A percentile compares a stretch with the other conserved stretches of the same genome.
Conservation (phyloP, 1,140 invertebrate genomes). For the Diachasma alloeum region DNA sequence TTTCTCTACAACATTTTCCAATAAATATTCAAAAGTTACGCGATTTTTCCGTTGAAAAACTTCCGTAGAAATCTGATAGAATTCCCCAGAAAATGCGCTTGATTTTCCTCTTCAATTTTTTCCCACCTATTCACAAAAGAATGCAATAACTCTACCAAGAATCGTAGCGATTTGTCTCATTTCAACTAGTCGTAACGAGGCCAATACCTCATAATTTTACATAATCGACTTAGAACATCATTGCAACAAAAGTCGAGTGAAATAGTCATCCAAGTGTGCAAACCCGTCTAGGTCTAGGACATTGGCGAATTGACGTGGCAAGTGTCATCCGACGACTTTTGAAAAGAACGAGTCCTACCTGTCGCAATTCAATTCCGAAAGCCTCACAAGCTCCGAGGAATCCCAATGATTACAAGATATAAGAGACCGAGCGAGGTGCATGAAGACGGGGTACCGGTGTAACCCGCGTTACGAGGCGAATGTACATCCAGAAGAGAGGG, state of each 20-base stretch:
- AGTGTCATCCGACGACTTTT: slow-evolving; percentile 4
- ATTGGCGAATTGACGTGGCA: slow-evolving; percentile 15
- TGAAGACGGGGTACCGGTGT: slow-evolving; percentile 22
- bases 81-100: too few species aligned
- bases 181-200: too few species aligned
- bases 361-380: slow-evolving; percentile 11
- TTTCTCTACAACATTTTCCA: too few species aligned
- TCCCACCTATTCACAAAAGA: too few species aligned
- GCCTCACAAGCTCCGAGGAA: not conserved
- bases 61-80: too few species aligned
- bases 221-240: not conserved
- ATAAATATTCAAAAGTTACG: too few species aligned
- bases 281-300: slow-evolving; percentile 58
- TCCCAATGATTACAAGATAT: not conserved
- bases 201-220: not conserved
- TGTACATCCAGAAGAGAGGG: slow-evolving; percentile 14
- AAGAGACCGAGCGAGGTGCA: not conserved
- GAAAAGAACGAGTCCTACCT: slow-evolving; percentile 23
- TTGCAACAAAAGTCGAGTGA: not conserved
- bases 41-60: too few species aligned
- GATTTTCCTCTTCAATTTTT: not conserved
- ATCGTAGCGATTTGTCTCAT: too few species aligned
- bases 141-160: too few species aligned
- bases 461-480: slow-evolving; percentile 17
- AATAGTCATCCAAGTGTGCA: not conserved